These are phyloP conservation scores for Erythrolamprus reginae DNA, from an alignment of 2,113 vertebrate species.

Conservation along the genomic window DNA sequence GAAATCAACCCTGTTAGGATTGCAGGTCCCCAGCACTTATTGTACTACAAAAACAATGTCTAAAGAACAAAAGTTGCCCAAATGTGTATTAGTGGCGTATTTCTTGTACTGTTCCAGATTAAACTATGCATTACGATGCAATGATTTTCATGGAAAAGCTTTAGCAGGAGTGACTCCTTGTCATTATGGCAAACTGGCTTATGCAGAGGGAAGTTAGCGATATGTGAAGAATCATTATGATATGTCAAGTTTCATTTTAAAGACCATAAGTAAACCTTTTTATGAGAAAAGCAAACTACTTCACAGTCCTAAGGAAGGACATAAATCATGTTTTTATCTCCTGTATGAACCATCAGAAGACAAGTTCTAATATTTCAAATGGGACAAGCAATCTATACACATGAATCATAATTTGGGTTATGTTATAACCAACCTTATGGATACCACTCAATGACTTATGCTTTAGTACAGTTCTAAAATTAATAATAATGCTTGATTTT, in stretches of 20 bases:
- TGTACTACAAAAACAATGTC: background rate
- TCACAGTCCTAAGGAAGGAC: constrained; percentile 39
- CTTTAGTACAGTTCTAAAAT: constrained; percentile 40
- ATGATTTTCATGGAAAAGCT: background rate
- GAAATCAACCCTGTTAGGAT: background rate
- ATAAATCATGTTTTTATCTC: constrained; percentile 69
- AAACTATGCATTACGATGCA: background rate
- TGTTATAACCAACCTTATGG: constrained; percentile 50
- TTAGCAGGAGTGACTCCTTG: constrained; percentile 4
- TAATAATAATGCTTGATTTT: constrained; percentile 39
- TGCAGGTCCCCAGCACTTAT: background rate
- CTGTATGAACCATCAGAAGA: constrained; percentile 64
- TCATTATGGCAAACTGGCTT: constrained; percentile 2
- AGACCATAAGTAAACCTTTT: constrained; percentile 63
- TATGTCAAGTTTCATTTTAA: constrained; percentile 67
- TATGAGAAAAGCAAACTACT: constrained; percentile 65
- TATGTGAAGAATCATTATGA: constrained; percentile 51
- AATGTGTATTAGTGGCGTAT: background rate
- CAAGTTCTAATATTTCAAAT: constrained; percentile 72
- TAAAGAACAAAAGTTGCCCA: fast-evolving
- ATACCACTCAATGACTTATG: constrained; percentile 40
- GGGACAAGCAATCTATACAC: constrained; percentile 62
- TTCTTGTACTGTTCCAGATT: background rate
- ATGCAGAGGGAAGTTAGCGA: constrained; percentile 38
- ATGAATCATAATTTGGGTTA: constrained; percentile 65